phyloP scores from a whole-genome alignment of 2,113 vertebrate species.

The Eidolon helvum region DNA sequence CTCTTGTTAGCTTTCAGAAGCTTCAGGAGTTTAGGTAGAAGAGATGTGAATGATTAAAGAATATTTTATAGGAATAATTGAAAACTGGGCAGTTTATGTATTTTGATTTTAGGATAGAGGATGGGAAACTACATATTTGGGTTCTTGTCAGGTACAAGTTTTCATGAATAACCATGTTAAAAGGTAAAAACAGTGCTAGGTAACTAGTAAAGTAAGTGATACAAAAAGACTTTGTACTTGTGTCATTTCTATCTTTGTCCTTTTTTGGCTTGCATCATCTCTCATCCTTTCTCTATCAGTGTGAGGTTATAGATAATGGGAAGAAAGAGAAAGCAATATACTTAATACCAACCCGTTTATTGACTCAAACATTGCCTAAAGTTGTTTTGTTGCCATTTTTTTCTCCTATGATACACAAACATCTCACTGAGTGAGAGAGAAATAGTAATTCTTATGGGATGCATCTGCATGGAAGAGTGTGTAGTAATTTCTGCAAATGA shows the following conservation, averaged over 20 bases:
- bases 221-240: background rate
- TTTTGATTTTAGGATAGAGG: slow-evolving; percentile 1
- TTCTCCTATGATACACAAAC: background rate
- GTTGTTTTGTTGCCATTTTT: background rate
- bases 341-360: background rate
- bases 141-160: background rate
- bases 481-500: background rate
- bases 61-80: background rate
- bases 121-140: background rate
- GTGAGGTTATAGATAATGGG: background rate
- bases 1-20: background rate
- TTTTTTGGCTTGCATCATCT: background rate
- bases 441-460: background rate
- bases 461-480: background rate
- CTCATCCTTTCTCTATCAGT: background rate
- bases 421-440: background rate
- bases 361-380: background rate
- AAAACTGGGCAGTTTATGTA: background rate
- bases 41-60: background rate
- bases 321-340: background rate
- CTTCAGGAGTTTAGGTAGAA: background rate
- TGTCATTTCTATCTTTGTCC: background rate
- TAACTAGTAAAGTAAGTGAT: background rate
- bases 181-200: background rate
- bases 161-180: background rate